Percentiles rank a stretch among this genome's conserved stretches.
Conservation (phyloP, 2,113 vertebrate species). For the Tetraodon nigroviridis region DNA sequence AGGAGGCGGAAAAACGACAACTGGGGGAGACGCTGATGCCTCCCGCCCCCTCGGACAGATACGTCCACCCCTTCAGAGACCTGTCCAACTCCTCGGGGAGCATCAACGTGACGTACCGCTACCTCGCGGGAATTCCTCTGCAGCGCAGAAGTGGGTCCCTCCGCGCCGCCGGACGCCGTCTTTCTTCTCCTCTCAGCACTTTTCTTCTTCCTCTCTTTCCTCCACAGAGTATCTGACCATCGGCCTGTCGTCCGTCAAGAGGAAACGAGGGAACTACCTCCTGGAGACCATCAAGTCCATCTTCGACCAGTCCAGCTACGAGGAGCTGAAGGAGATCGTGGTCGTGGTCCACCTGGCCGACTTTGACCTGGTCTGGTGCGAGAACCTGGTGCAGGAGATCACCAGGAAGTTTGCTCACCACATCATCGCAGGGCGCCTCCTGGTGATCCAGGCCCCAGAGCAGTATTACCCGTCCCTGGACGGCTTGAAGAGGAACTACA, state of each 20-base stretch:
- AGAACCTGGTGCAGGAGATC: slow-evolving; percentile 86
- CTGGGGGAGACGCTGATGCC: slow-evolving; percentile 85
- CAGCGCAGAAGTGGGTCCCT: slow-evolving; percentile 85
- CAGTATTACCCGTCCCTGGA: slow-evolving; percentile 90
- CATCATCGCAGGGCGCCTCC: slow-evolving; percentile 90
- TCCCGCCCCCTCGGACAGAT: slow-evolving; percentile 84
- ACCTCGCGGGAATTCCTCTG: slow-evolving; percentile 88
- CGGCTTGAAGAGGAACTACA: slow-evolving; percentile 97
- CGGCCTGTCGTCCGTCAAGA: slow-evolving; percentile 88
- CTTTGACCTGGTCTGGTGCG: slow-evolving; percentile 87
- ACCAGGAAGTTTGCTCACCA: slow-evolving; percentile 97
- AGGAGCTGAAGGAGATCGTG: slow-evolving; percentile 90
- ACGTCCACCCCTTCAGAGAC: slow-evolving; percentile 86
- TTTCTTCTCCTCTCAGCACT: background rate
- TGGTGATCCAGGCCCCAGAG: slow-evolving; percentile 91
- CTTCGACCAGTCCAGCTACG: slow-evolving; percentile 95
- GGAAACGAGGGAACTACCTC: slow-evolving; percentile 89
- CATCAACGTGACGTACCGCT: slow-evolving; percentile 93
- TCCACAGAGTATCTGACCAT: slow-evolving; percentile 87
- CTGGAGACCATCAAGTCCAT: slow-evolving; percentile 92
- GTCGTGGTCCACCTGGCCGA: slow-evolving; percentile 91
- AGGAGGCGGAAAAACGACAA: slow-evolving; percentile 90
- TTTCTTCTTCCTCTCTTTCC: slow-evolving; percentile 37
- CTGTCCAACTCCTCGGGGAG: slow-evolving; percentile 92
- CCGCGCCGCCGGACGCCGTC: background rate